A percentile compares a stretch with the other conserved stretches of the same genome.
Conservation (phyloP, 2,113 vertebrate genomes). For the human (Homo sapiens) region GRCh38 chr4:89259501-89260000, state of each 20-base stretch:
- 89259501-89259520: slow-evolving; percentile 20
- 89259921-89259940: no score
- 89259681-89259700: fast-evolving
- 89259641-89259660: neutral
- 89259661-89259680: neutral
- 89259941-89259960: no score
- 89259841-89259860: neutral
- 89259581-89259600: slow-evolving; percentile 37
- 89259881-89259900: no score
- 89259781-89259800: neutral
- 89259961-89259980: no score
- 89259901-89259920: no score
- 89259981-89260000: no score
- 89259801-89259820: neutral
- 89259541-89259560: slow-evolving; percentile 23
- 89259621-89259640: neutral
- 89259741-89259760: neutral
- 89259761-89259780: neutral
- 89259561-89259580: neutral
- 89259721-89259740: neutral
- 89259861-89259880: neutral
- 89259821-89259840: neutral
- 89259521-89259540: slow-evolving; percentile 53
- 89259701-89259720: neutral
- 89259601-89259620: neutral